Percentiles rank a stretch among this genome's conserved stretches.
Conservation (phyloP, 30 jellyfish, hydroid and myxozoan species). For the Cassiopea xamachana region DNA sequence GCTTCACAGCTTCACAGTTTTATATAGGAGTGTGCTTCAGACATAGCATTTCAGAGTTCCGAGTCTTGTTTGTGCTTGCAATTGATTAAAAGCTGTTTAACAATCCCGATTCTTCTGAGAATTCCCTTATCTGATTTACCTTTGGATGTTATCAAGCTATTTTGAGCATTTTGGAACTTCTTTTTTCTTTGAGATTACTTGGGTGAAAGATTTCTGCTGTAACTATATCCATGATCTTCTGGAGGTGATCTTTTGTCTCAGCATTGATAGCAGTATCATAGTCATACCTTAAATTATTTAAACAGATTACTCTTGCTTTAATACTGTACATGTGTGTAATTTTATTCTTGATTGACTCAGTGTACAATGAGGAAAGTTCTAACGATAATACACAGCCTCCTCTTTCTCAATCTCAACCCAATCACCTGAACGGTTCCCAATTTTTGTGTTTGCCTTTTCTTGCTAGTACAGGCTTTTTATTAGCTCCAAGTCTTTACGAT, state of each 20-base stretch:
- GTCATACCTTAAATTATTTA: background rate
- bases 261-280: conserved; percentile 41
- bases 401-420: too few species aligned
- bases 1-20: conserved; percentile 11
- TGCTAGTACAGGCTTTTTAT: conserved; percentile 51
- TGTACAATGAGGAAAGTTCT: background rate
- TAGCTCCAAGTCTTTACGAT: conserved; percentile 29
- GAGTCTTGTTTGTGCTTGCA: conserved; percentile 18
- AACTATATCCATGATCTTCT: background rate
- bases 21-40: conserved; percentile 7
- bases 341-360: background rate
- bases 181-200: background rate
- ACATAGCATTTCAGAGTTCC: conserved; percentile 29
- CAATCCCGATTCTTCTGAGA: conserved; percentile 24
- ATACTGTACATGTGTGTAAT: background rate
- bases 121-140: conserved; percentile 5
- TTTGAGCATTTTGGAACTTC: conserved; percentile 12
- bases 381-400: too few species aligned
- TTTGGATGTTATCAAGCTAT: conserved; percentile 21
- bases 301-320: conserved; percentile 4
- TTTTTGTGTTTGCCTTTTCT: conserved; percentile 20
- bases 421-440: conserved; percentile 13
- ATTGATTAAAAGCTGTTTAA: conserved; percentile 5
- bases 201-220: background rate
- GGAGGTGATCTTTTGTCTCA: conserved; percentile 6